Conservation (phyloP, 2,113 vertebrate genomes). For the Datnioides undecimradiatus region DNA sequence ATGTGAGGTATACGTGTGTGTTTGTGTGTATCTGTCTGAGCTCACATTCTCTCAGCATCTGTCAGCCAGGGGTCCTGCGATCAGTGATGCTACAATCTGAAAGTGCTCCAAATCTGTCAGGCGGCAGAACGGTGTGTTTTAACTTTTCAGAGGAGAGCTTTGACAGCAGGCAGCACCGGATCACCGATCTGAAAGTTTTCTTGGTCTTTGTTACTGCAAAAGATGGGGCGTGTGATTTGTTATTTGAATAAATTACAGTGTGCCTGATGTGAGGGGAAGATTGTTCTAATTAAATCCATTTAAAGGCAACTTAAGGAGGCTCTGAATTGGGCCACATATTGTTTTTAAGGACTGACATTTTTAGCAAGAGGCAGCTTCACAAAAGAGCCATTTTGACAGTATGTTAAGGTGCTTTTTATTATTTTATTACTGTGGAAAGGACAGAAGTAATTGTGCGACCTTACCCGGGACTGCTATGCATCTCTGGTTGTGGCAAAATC, state of each 20-base stretch:
- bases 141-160: slow-evolving; percentile 35
- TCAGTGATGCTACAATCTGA: slow-evolving; percentile 43
- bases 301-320: slow-evolving; percentile 1
- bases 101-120: slow-evolving; percentile 74
- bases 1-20: slow-evolving; percentile 10
- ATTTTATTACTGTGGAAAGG: slow-evolving; percentile 10
- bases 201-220: neutral
- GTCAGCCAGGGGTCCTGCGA: slow-evolving; percentile 32
- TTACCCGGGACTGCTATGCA: neutral
- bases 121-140: neutral
- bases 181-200: neutral
- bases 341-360: neutral
- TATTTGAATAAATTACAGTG: neutral
- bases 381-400: neutral
- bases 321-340: neutral
- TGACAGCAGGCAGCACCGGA: slow-evolving; percentile 26
- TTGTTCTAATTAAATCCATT: slow-evolving; percentile 8
- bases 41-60: slow-evolving; percentile 24
- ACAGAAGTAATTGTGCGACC: neutral
- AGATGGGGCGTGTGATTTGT: neutral
- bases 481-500: neutral
- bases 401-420: neutral
- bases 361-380: slow-evolving; percentile 7
- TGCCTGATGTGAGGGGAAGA: neutral
- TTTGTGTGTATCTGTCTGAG: neutral